These are phyloP conservation scores for Thaumatotibia leucotreta DNA, from an alignment of 1,140 invertebrate genomes.

Conservation along the genomic window DNA sequence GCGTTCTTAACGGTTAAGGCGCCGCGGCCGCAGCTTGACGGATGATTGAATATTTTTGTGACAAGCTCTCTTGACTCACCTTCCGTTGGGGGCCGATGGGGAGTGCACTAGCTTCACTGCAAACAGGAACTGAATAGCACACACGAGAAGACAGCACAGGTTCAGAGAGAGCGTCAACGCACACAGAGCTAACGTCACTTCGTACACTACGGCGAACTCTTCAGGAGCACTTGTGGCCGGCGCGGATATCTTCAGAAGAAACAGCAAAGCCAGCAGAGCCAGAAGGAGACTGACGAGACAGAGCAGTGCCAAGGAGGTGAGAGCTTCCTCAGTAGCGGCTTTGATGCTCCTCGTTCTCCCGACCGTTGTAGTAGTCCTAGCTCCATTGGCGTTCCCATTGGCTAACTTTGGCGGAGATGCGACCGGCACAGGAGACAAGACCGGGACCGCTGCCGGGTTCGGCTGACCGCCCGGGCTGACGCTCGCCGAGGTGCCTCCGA, in stretches of 20 bases:
- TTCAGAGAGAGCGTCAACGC: slow-evolving; percentile 92
- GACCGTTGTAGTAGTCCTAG: slow-evolving; percentile 42
- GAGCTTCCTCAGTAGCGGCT: slow-evolving; percentile 85
- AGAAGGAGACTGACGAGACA: slow-evolving; percentile 90
- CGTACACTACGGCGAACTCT: slow-evolving; percentile 91
- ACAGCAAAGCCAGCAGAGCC: slow-evolving; percentile 89
- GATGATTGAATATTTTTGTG: slow-evolving; percentile 22
- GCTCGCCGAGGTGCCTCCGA: slow-evolving; percentile 79
- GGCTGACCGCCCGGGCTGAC: slow-evolving; percentile 70
- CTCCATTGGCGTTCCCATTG: slow-evolving; percentile 74
- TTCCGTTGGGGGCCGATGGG: slow-evolving; percentile 78
- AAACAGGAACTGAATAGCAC: slow-evolving; percentile 95
- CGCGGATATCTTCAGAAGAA: slow-evolving; percentile 89
- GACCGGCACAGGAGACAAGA: slow-evolving; percentile 47
- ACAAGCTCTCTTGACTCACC: slow-evolving; percentile 45
- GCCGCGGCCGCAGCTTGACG: slow-evolving; percentile 35
- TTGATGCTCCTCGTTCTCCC: slow-evolving; percentile 70
- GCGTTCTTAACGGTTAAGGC: slow-evolving; percentile 57
- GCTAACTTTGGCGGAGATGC: slow-evolving; percentile 57
- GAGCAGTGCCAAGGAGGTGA: slow-evolving; percentile 90
- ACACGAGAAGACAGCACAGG: slow-evolving; percentile 93
- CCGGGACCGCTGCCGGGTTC: slow-evolving; percentile 38
- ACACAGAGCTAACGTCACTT: slow-evolving; percentile 92
- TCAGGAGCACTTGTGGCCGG: slow-evolving; percentile 81
- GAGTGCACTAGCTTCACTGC: slow-evolving; percentile 93